Conservation (phyloP, 2,888 invertebrate genomes). For the Odontomyia ornata region DNA sequence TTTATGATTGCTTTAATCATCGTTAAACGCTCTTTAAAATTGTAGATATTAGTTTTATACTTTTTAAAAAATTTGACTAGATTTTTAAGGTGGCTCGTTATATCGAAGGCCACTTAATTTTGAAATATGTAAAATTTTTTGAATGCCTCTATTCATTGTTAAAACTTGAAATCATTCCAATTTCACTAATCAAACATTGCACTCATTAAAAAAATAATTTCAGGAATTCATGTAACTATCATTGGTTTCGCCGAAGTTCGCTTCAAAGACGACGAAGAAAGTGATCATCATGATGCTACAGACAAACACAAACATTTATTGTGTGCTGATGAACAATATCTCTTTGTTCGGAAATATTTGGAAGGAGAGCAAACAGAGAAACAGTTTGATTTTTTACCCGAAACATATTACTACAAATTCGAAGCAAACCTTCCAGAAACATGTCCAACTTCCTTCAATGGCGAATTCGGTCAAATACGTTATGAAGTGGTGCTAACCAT, state of each 20-base stretch:
- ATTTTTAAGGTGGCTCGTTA: too few species aligned
- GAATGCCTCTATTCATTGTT: too few species aligned
- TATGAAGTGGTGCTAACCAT: slow-evolving; percentile 81
- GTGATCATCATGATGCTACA: slow-evolving; percentile 16
- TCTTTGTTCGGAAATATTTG: slow-evolving; percentile 58
- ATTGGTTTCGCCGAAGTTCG: slow-evolving; percentile 62
- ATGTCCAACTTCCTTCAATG: slow-evolving; percentile 82
- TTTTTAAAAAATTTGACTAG: too few species aligned
- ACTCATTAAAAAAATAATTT: too few species aligned
- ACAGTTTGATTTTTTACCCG: slow-evolving; percentile 75
- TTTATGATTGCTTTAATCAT: too few species aligned
- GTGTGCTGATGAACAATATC: slow-evolving; percentile 59
- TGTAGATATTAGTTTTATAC: too few species aligned
- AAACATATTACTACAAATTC: slow-evolving; percentile 78
- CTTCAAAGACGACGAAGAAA: slow-evolving; percentile 57
- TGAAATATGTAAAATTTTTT: too few species aligned
- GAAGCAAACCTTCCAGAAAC: slow-evolving; percentile 69
- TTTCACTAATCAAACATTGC: too few species aligned
- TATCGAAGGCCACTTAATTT: too few species aligned
- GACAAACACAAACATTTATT: slow-evolving; percentile 24
- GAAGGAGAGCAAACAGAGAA: slow-evolving; percentile 66
- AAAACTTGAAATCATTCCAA: too few species aligned
- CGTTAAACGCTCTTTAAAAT: too few species aligned
- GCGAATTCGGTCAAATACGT: slow-evolving; percentile 76
- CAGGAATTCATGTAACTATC: slow-evolving; percentile 58